These are phyloP conservation scores for Caenorhabditis tropicalis DNA, from an alignment of 1,140 invertebrate genomes.

Conservation along the genomic window DNA sequence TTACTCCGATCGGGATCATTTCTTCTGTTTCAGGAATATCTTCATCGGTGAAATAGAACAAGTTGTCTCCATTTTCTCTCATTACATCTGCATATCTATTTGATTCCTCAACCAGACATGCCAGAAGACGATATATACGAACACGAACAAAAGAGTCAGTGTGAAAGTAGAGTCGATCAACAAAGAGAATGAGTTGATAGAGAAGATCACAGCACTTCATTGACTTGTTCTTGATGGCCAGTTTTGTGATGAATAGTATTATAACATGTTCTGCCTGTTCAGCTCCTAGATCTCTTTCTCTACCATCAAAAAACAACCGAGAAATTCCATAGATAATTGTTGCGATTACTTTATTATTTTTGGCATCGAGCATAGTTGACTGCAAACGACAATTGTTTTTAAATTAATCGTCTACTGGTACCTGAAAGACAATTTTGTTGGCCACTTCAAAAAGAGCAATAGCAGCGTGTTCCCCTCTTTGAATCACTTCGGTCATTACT, in stretches of 20 bases:
- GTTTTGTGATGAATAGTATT: not conserved
- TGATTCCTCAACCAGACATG: not conserved
- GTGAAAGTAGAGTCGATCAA: not conserved
- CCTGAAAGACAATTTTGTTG: not conserved
- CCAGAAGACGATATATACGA: not conserved
- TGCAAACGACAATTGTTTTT: not conserved
- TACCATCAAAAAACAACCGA: not conserved
- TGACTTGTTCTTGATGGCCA: not conserved
- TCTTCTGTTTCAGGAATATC: not conserved
- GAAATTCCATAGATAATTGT: not conserved
- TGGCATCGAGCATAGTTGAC: not conserved
- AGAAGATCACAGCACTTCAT: constrained; percentile 20
- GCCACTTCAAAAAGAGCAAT: not conserved
- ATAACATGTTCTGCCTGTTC: not conserved
- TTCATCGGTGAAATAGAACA: not conserved
- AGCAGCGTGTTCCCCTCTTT: not conserved
- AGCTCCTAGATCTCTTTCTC: not conserved
- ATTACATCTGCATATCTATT: not conserved
- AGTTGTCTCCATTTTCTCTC: not conserved
- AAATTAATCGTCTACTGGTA: not conserved
- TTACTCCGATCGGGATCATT: not conserved
- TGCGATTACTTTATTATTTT: not conserved
- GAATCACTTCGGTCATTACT: not conserved
- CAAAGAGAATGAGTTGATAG: not conserved
- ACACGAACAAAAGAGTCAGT: not conserved